Conservation (phyloP, 2,797 vertebrate genomes). For the Sebastes vulpes region DNA sequence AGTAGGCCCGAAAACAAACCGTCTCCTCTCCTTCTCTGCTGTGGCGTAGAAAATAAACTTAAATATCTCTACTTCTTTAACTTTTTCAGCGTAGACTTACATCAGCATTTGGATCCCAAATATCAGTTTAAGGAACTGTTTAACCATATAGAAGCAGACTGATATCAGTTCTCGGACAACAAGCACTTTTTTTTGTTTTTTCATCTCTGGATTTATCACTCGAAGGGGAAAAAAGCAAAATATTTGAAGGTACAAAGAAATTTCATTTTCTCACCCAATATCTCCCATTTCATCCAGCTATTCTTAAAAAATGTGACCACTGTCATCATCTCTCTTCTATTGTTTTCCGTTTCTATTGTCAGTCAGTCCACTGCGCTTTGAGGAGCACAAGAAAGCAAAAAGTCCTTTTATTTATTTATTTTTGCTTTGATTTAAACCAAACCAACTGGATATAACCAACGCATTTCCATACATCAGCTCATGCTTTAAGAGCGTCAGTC, state of each 20-base stretch:
- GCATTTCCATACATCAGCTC: not conserved
- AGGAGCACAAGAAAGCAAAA: too few relatives aligned
- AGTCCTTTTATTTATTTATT: too few relatives aligned
- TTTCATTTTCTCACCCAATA: not conserved
- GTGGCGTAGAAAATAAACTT: not conserved
- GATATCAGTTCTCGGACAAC: not conserved
- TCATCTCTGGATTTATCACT: not conserved
- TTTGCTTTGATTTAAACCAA: too few relatives aligned
- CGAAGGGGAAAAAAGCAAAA: not conserved
- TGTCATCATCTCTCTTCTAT: not conserved
- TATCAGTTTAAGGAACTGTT: not conserved
- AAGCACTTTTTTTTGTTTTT: not conserved
- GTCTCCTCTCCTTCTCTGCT: not conserved
- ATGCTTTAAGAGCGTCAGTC: not conserved
- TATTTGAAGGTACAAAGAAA: slow-evolving; percentile 25
- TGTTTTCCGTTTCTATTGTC: not conserved
- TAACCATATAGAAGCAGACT: not conserved
- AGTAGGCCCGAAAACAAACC: slow-evolving; percentile 25
- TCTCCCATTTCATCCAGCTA: not conserved
- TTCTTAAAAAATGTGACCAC: not conserved
- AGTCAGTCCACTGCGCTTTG: not conserved
- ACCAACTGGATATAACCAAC: too few relatives aligned
- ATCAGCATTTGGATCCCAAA: not conserved
- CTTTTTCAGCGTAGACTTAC: not conserved
- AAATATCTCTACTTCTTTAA: not conserved